A percentile compares a stretch with the other conserved stretches of the same genome.
phyloP scores from a whole-genome alignment of 2,888 invertebrate species.

The Drosophila emarginata region DNA sequence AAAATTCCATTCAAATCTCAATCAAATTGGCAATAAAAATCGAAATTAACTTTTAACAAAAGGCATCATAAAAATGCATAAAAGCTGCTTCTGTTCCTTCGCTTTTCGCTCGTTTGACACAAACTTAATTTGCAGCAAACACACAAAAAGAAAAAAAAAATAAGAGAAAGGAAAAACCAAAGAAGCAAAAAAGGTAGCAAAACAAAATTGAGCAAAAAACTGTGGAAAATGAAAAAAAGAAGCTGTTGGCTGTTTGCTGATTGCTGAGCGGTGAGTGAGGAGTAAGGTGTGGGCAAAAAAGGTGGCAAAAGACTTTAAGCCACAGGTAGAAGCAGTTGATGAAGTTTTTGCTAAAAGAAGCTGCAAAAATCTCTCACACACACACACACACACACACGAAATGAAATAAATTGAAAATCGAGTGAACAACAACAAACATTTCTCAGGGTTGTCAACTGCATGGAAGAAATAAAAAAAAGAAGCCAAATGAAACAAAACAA shows the following conservation, averaged over 20 bases:
- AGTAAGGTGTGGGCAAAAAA: slow-evolving; percentile 9
- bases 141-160: slow-evolving; percentile 37
- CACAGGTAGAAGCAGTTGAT: slow-evolving; percentile 72
- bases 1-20: slow-evolving; percentile 67
- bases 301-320: slow-evolving; percentile 62
- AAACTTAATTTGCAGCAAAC: slow-evolving; percentile 73
- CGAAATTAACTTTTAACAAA: slow-evolving; percentile 76
- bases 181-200: slow-evolving; percentile 21
- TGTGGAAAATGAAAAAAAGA: background rate
- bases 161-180: slow-evolving; percentile 17
- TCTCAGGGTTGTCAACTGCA: slow-evolving; percentile 66
- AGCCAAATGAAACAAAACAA: slow-evolving; percentile 5
- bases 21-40: slow-evolving; percentile 76
- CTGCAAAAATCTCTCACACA: slow-evolving; percentile 10
- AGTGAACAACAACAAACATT: slow-evolving; percentile 60
- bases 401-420: slow-evolving; percentile 74
- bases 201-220: slow-evolving; percentile 34
- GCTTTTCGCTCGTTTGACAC: slow-evolving; percentile 45
- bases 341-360: slow-evolving; percentile 62
- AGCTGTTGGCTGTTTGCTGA: slow-evolving; percentile 51
- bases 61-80: slow-evolving; percentile 61
- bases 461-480: slow-evolving; percentile 32
- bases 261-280: slow-evolving; percentile 17
- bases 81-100: slow-evolving; percentile 33
- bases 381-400: slow-evolving; percentile 42